These are phyloP conservation scores for Rhingia rostrata DNA, from an alignment of 2,888 invertebrate species.

Conservation along the genomic window DNA sequence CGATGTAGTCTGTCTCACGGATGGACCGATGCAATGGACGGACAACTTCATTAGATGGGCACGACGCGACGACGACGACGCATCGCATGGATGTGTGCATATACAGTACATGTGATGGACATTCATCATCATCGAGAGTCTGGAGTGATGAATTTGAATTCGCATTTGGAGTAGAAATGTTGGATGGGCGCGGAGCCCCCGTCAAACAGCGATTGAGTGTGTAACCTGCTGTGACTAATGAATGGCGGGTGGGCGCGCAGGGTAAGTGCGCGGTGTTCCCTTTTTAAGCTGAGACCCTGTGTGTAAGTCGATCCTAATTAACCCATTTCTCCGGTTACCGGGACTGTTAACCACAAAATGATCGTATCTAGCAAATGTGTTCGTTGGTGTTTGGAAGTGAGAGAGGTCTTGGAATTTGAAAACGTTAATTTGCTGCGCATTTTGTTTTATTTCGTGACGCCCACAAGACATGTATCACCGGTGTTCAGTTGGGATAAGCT, in stretches of 20 bases:
- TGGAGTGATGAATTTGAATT: slow-evolving; percentile 67
- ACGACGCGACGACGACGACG: slow-evolving; percentile 9
- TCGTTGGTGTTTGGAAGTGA: not conserved
- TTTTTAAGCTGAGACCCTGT: slow-evolving; percentile 35
- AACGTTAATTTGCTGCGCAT: slow-evolving; percentile 69
- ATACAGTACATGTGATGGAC: slow-evolving; percentile 45
- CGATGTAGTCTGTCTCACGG: slow-evolving; percentile 50
- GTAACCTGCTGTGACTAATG: slow-evolving; percentile 74
- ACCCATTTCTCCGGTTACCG: slow-evolving; percentile 68
- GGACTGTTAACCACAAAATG: slow-evolving; percentile 55
- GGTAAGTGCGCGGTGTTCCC: slow-evolving; percentile 47
- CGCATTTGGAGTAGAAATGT: slow-evolving; percentile 48
- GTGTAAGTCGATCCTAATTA: slow-evolving; percentile 74
- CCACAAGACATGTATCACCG: slow-evolving; percentile 65
- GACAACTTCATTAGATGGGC: slow-evolving; percentile 69
- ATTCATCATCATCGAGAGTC: slow-evolving; percentile 69
- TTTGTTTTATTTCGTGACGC: slow-evolving; percentile 64
- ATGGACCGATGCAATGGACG: slow-evolving; percentile 29
- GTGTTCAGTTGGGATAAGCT: slow-evolving; percentile 1
- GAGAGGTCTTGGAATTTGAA: slow-evolving; percentile 52
- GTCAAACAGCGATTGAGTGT: slow-evolving; percentile 49
- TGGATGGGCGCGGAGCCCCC: slow-evolving; percentile 26
- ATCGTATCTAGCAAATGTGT: slow-evolving; percentile 57
- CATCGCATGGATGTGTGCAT: not conserved
- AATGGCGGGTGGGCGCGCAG: slow-evolving; percentile 50